These are phyloP conservation scores for Leucopsar rothschildi DNA, from an alignment of 2,113 vertebrate species.

Conservation along the genomic window DNA sequence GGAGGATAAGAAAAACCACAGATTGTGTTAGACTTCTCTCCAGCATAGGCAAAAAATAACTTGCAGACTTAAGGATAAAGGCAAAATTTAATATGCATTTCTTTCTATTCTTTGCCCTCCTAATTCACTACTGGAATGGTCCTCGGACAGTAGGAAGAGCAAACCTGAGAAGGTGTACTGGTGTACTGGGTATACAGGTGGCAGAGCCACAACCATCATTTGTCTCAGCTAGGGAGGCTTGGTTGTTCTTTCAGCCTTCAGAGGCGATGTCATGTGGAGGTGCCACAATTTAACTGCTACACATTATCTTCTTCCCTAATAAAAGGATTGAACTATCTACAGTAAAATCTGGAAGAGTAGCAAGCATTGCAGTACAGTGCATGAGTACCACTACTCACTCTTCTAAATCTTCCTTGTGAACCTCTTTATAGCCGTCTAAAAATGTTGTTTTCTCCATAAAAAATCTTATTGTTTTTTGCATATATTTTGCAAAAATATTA, in stretches of 20 bases:
- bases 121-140: background rate
- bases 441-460: background rate
- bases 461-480: background rate
- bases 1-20: background rate
- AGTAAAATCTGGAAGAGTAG: background rate
- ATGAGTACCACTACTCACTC: background rate
- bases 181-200: background rate
- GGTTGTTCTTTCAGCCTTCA: background rate
- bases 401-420: background rate
- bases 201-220: background rate
- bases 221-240: background rate
- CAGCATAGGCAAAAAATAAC: background rate
- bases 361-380: background rate
- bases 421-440: background rate
- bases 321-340: background rate
- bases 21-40: background rate
- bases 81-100: background rate
- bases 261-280: fast-evolving
- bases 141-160: background rate
- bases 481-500: background rate
- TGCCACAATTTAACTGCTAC: background rate
- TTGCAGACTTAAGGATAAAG: background rate
- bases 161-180: background rate
- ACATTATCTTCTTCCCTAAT: background rate
- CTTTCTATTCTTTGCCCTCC: background rate